These are phyloP conservation scores for Alviniconcha strummeri DNA, from an alignment of 2,888 invertebrate species.

Conservation along the genomic window DNA sequence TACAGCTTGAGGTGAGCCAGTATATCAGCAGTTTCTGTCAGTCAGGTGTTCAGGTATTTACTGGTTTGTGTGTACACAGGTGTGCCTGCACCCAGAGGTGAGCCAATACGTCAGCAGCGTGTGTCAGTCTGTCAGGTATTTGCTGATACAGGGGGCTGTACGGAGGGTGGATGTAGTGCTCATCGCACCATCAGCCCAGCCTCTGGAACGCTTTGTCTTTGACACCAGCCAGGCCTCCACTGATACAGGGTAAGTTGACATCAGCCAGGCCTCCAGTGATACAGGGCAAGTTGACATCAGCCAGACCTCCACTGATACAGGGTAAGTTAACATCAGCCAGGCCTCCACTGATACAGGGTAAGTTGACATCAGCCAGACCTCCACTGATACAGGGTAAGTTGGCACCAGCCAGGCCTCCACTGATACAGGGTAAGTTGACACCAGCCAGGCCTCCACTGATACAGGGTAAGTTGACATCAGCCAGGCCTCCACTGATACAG, in stretches of 20 bases:
- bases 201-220: constrained; percentile 65
- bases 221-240: constrained; percentile 46
- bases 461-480: too few relatives aligned
- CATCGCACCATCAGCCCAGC: constrained; percentile 40
- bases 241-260: background rate
- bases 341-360: too few relatives aligned
- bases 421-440: too few relatives aligned
- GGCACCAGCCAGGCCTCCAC: too few relatives aligned
- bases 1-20: background rate
- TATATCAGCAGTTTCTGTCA: background rate
- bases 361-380: too few relatives aligned
- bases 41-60: background rate
- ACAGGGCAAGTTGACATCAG: too few relatives aligned
- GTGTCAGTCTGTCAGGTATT: constrained; percentile 52
- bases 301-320: too few relatives aligned
- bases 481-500: too few relatives aligned
- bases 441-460: too few relatives aligned
- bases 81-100: constrained; percentile 67
- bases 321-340: too few relatives aligned
- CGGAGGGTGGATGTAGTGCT: constrained; percentile 61
- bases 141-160: constrained; percentile 53
- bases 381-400: too few relatives aligned
- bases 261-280: too few relatives aligned
- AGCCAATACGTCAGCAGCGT: constrained; percentile 56
- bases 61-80: constrained; percentile 44